Evolutionary conservation across 2,113 vertebrate species (phyloP).

Genomic region (Ploceus nigricollis): DNA sequence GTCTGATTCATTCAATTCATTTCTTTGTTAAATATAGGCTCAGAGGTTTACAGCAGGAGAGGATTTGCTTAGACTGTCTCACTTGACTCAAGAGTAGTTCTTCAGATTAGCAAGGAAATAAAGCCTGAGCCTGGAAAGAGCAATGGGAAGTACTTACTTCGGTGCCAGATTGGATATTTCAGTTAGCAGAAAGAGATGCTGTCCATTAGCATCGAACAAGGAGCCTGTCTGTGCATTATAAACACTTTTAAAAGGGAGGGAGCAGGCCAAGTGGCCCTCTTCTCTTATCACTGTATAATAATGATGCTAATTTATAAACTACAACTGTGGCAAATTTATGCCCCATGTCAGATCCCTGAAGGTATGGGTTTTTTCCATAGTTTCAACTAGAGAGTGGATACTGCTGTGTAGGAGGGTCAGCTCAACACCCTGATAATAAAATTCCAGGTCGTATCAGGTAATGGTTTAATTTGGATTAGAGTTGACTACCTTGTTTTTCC

Average conservation of each 20-base stretch:
- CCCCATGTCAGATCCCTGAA: neutral
- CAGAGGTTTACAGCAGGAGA: neutral
- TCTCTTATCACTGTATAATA: neutral
- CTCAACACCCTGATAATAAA: neutral
- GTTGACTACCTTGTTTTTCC: neutral
- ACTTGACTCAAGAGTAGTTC: neutral
- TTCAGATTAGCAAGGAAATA: slow-evolving; percentile 9
- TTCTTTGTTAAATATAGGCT: neutral
- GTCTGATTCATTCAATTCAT: neutral
- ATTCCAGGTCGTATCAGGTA: neutral
- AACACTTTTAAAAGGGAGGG: neutral
- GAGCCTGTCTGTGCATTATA: neutral
- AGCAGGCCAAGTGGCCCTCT: neutral
- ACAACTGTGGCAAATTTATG: neutral
- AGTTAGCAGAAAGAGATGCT: neutral
- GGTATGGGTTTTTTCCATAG: neutral
- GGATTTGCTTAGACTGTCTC: neutral
- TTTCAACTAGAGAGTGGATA: neutral
- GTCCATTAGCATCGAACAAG: neutral
- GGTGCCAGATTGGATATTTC: neutral
- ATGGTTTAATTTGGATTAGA: neutral
- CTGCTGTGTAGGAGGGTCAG: neutral
- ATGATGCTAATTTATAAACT: neutral
- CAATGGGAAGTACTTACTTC: neutral
- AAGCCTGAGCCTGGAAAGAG: neutral